Evolutionary conservation across 2,888 invertebrate genomes (phyloP), one percentile per base, ranked within the genome.

Genomic region (Petrophora chlorosata): DNA sequence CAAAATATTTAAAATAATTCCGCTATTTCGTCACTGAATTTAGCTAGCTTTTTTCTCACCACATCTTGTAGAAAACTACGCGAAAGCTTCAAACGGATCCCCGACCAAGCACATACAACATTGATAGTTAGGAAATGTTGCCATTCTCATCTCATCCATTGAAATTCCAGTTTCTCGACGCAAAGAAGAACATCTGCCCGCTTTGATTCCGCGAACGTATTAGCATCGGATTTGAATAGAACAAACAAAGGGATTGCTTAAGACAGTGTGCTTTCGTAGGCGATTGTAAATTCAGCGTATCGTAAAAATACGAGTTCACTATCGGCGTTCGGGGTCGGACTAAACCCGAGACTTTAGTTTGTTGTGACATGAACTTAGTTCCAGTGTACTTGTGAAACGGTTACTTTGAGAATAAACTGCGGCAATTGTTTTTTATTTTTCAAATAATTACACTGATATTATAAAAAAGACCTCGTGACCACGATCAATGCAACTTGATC

Each of bases 161-260:
- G 71, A 78, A 80, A 80, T 82, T 82, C 84, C 73, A 77, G 74
- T 77, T 82, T 76, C 70, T 74, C 67, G 68, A 74, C 71, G 80
- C 80, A 82, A 83, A 83, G 80, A 79, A 78, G 78, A 85, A 79
- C 82, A 82, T 82, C 79, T 80, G 82, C 78, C 81, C 79, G 79
- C 84, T 86, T 85, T 85, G 87, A 86, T 88, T 86, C 85, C 72
- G 78, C 79, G 75, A 83, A 85, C 83, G 85, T 87, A 87, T 87
- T 89, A 87, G 86, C 87, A 88, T 88, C 80, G 81, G 73, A 89
- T 89, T 89, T 89, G 89, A 89, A 89, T 89, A 87, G 86, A 82
- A 89, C 89, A 88, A 88, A 88, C 87, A 88, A 89, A 87, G 85
- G 89, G 87, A 85, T 86, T 87, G 84, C 74, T 85, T 83, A 73